phyloP scores from a whole-genome alignment of 2,113 vertebrate species.

The Hypanus sabinus region DNA sequence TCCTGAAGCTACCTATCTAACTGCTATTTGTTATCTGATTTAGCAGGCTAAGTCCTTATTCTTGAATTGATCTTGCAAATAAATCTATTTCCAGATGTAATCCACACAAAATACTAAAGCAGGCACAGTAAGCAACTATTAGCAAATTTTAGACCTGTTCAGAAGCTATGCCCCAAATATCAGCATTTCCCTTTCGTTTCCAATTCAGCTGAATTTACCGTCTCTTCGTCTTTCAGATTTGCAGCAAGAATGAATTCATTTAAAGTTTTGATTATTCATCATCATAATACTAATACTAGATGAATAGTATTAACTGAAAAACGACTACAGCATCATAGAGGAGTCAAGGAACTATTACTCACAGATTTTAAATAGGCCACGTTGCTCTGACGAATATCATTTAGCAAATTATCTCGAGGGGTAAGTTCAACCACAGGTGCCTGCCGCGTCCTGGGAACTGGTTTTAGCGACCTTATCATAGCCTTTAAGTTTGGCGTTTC shows the following conservation, averaged over 20 bases:
- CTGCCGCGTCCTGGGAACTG: constrained; percentile 71
- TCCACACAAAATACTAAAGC: no score
- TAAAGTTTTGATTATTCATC: background rate
- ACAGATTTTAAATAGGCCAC: constrained; percentile 87
- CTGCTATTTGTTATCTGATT: no score
- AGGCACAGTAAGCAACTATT: no score
- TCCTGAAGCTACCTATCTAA: no score
- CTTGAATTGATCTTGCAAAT: no score
- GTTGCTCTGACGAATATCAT: constrained; percentile 81
- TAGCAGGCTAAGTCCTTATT: no score
- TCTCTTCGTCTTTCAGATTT: background rate
- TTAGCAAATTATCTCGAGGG: constrained; percentile 79
- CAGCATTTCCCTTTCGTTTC: background rate
- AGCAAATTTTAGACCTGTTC: no score
- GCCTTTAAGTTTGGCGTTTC: constrained; percentile 81
- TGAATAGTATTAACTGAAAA: background rate
- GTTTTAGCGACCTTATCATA: constrained; percentile 83
- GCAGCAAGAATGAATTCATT: background rate
- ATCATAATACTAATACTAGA: background rate
- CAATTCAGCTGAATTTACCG: background rate
- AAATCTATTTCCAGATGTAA: no score
- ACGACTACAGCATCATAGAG: no score
- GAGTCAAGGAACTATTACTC: constrained; percentile 42
- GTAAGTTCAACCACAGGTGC: constrained; percentile 78
- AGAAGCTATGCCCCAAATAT: background rate